A percentile compares a stretch with the other conserved stretches of the same genome.
These are phyloP conservation scores for Tenthredo distinguenda DNA, from an alignment of 2,888 invertebrate species.

Conservation along the genomic window DNA sequence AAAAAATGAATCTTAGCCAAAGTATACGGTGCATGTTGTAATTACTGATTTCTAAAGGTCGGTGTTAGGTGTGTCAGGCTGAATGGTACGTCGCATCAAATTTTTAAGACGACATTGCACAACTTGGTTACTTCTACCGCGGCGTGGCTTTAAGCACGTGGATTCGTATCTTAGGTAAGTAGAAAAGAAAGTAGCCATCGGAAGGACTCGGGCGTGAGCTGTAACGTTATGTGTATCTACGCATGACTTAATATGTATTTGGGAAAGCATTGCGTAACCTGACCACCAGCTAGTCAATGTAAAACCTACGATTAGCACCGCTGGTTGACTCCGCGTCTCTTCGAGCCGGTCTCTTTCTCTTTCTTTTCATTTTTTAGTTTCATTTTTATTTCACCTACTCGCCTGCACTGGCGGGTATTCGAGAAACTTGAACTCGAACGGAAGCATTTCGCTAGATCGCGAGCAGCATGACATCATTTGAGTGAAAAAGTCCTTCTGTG, in stretches of 20 bases:
- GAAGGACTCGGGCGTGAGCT: slow-evolving; percentile 58
- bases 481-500: not conserved
- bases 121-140: not conserved
- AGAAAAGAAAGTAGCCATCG: slow-evolving; percentile 70
- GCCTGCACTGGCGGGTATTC: not conserved
- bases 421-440: slow-evolving; percentile 25
- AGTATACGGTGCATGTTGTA: not conserved
- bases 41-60: not conserved
- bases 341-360: not conserved
- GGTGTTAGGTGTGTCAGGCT: slow-evolving; percentile 28
- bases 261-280: slow-evolving; percentile 48
- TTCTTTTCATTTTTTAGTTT: not conserved
- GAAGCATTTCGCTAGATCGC: slow-evolving; percentile 5
- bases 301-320: slow-evolving; percentile 39
- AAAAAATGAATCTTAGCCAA: not conserved
- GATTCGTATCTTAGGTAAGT: slow-evolving; percentile 65
- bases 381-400: not conserved
- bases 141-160: slow-evolving; percentile 49
- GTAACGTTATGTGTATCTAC: slow-evolving; percentile 47
- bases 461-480: slow-evolving; percentile 15
- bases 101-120: slow-evolving; percentile 30
- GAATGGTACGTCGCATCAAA: slow-evolving; percentile 19
- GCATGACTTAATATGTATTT: slow-evolving; percentile 50
- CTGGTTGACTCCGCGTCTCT: slow-evolving; percentile 10
- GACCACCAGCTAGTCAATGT: slow-evolving; percentile 35